Evolutionary conservation across 2,797 vertebrate species (phyloP), one percentile per base, ranked within the genome.

Genomic region (Diplodus sargus): DNA sequence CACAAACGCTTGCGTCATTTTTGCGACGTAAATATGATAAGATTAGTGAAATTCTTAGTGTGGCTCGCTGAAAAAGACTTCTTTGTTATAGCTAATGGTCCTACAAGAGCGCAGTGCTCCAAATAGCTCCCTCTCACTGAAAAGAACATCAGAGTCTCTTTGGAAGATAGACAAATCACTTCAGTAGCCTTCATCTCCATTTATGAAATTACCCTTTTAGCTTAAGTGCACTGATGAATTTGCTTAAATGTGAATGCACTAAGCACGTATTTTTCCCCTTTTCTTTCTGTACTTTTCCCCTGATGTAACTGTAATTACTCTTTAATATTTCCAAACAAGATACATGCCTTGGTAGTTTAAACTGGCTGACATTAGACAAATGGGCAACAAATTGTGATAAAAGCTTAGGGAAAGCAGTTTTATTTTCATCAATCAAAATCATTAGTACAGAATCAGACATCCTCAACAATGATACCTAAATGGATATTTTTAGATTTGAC

Each of bases 191-290:
- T 92, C 64, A 51, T 83, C 77, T 86, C 83, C 84, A 90, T 92
- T 90, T 87, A 86, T 87, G 87, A 90, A 89, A 91, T 91, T 85
- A 89, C 82, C 87, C 89, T 88, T 89, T 92, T 84, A 89, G 69
- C 67, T 80, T 84, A 90, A 91, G 88, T 89, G 90, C 89, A 87
- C 76, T 82, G 78, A 89, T 85, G 57, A 83, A 88, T 86, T 82
- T 78, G 60, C 48, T 83, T 56, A 83, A 86, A 89, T 81, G 2
- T 53, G 49, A 85, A 80, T 61, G 28, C 63, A 66, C 49, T 58
- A n/a, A 79, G 72, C 64, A 68, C 59, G 54, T 68, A 79, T 79
- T 84, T 84, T 84, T 70, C 78, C 57, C 49, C 20, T 8, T 39
- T 34, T 60, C 60, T 47, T 49, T 64, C 22, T 53, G 34, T 34